Conservation (phyloP, 2,797 vertebrate species). For the Squalus acanthias region DNA sequence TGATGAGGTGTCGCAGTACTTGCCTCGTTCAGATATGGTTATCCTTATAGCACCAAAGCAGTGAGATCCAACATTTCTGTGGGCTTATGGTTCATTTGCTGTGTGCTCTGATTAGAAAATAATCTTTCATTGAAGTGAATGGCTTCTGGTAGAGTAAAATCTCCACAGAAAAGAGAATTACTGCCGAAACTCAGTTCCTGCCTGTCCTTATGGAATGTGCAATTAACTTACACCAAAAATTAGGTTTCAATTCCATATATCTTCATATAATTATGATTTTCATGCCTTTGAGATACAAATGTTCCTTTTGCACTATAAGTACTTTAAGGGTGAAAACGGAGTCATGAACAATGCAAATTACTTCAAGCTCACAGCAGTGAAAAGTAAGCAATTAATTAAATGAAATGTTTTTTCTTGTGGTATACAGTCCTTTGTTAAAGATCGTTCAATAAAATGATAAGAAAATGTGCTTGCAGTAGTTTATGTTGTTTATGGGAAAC, state of each 20-base stretch:
- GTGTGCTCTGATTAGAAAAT: no score
- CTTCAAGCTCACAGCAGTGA: background rate
- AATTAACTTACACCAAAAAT: background rate
- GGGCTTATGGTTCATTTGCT: background rate
- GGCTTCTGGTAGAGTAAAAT: background rate
- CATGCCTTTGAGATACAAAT: background rate
- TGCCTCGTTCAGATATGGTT: background rate
- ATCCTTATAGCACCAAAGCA: background rate
- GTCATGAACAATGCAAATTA: background rate
- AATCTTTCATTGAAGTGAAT: background rate
- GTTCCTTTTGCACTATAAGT: background rate
- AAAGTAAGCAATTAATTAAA: background rate
- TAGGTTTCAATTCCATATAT: background rate
- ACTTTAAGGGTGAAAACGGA: background rate
- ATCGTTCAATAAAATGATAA: background rate
- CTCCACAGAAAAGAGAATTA: background rate
- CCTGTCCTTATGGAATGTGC: background rate
- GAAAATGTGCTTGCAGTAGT: background rate
- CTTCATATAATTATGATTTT: background rate
- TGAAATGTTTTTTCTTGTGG: background rate
- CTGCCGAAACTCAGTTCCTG: conserved; percentile 5
- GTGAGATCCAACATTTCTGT: background rate
- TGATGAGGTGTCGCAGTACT: background rate
- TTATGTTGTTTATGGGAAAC: background rate
- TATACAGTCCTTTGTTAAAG: background rate